Conservation (phyloP, 23 tunicate genomes). For the Halocynthia aurantium region DNA sequence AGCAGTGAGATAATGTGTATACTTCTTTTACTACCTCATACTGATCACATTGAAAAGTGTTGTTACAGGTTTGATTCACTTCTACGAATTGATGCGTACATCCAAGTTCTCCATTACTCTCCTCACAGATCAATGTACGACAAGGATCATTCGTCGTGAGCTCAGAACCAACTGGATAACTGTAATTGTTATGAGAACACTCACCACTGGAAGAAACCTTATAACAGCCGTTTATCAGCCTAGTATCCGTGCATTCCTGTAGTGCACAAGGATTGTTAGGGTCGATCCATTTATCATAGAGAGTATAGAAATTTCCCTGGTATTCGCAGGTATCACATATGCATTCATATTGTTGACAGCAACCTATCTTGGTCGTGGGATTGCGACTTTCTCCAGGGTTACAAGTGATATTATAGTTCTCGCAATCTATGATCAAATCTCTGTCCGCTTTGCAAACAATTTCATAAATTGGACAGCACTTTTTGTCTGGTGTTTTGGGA, state of each 20-base stretch:
- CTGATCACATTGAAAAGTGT: conserved; percentile 11
- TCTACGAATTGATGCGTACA: conserved; percentile 23
- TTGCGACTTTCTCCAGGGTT: conserved; percentile 7
- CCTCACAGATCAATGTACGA: conserved; percentile 5
- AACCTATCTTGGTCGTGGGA: conserved; percentile 5
- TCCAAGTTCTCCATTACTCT: conserved; percentile 1
- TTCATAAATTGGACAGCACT: conserved; percentile 30
- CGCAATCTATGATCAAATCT: conserved; percentile 17
- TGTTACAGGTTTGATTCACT: conserved; percentile 15
- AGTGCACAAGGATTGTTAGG: conserved; percentile 9
- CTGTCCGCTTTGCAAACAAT: conserved; percentile 23
- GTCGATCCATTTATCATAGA: conserved; percentile 21
- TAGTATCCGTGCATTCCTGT: conserved; percentile 9
- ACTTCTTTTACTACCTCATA: conserved; percentile 1
- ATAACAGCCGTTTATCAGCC: conserved; percentile 25
- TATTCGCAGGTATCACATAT: conserved; percentile 24
- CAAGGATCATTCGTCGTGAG: conserved; percentile 24
- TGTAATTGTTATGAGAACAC: conserved; percentile 18
- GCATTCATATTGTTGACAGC: conserved; percentile 21
- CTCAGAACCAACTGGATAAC: conserved; percentile 24
- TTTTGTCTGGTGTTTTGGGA: conserved; percentile 9
- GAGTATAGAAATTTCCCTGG: background rate
- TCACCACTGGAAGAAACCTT: conserved; percentile 5
- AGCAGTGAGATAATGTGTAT: conserved; percentile 8
- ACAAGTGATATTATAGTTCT: conserved; percentile 15